Evolutionary conservation across 2,113 vertebrate species (phyloP).

Genomic region (Galemys pyrenaicus): DNA sequence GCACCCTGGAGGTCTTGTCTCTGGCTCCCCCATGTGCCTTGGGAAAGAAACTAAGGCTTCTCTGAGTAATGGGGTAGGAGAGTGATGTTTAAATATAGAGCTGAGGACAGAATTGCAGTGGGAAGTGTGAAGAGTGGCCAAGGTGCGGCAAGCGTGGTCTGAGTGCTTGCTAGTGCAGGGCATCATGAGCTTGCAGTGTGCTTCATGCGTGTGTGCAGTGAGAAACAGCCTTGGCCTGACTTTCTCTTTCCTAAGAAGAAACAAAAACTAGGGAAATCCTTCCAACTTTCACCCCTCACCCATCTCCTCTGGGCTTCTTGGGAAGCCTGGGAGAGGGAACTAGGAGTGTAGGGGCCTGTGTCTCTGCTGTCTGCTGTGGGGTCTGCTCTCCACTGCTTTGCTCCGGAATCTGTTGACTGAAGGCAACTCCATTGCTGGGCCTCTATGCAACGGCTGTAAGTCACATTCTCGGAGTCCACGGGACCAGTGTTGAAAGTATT

Average conservation of each 20-base stretch:
- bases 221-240: not conserved
- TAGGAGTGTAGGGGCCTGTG: rapidly evolving
- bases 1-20: not conserved
- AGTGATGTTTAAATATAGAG: not conserved
- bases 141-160: not conserved
- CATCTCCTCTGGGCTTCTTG: not conserved
- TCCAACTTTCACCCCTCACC: not conserved
- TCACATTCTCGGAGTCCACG: not conserved
- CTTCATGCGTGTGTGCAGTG: rapidly evolving
- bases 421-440: not conserved
- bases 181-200: too few relatives aligned
- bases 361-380: not conserved
- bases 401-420: not conserved
- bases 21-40: not conserved
- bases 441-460: not conserved
- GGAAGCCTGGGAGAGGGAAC: not conserved
- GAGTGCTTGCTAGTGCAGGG: not conserved
- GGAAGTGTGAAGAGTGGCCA: not conserved
- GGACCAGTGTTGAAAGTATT: not conserved
- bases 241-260: rapidly evolving
- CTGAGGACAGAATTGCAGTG: not conserved
- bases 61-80: not conserved
- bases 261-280: not conserved
- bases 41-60: not conserved
- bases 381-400: not conserved